Percentiles rank a stretch among this genome's conserved stretches.
phyloP scores from a whole-genome alignment of 2,113 vertebrate genomes.

The Myotis lucifugus region DNA sequence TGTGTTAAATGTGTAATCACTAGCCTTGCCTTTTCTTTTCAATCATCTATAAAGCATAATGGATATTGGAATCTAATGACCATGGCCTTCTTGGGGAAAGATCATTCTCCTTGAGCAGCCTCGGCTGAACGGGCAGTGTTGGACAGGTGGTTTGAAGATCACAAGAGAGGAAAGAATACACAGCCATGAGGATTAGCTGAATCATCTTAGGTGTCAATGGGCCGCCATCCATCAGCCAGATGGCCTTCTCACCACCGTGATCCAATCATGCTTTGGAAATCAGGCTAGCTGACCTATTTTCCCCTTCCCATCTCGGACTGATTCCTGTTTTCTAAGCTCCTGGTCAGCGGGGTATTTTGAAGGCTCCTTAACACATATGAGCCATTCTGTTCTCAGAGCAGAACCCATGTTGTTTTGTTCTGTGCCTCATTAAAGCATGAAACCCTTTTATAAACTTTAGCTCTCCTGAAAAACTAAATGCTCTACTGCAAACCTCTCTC shows the following conservation, averaged over 20 bases:
- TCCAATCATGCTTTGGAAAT: neutral
- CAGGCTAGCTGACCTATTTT: slow-evolving; percentile 48
- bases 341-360: neutral
- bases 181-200: neutral
- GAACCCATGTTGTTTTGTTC: neutral
- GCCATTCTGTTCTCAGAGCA: neutral
- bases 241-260: neutral
- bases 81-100: neutral
- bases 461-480: neutral
- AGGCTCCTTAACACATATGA: neutral
- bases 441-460: neutral
- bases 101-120: neutral
- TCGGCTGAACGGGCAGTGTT: neutral
- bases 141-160: slow-evolving; percentile 37
- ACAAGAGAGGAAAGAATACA: neutral
- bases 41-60: neutral
- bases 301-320: neutral
- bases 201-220: neutral
- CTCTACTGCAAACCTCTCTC: neutral
- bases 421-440: neutral
- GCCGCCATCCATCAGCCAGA: slow-evolving; percentile 28
- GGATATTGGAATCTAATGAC: neutral
- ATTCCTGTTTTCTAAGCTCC: neutral
- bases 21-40: neutral
- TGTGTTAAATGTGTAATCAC: neutral